Evolutionary conservation across 2,888 invertebrate species (phyloP).

Genomic region (Scaptomyza tumidula): DNA sequence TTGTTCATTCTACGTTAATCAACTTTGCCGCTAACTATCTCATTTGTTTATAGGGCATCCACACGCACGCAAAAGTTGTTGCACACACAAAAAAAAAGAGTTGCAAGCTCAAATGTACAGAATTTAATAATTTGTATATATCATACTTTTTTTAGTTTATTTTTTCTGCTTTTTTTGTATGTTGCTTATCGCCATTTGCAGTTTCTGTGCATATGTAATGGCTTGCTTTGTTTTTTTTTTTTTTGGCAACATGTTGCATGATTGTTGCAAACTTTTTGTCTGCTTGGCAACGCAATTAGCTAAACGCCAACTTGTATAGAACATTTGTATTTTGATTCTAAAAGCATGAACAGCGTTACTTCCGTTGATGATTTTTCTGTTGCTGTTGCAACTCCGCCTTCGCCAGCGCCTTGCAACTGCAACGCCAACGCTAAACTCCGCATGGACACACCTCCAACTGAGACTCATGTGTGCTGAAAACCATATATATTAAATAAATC

Average conservation of each 20-base stretch:
- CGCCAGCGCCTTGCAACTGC: neutral
- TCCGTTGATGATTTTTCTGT: constrained; percentile 23
- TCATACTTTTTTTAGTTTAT: constrained; percentile 6
- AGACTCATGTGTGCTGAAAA: constrained; percentile 33
- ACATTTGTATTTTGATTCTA: constrained; percentile 11
- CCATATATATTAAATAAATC: constrained; percentile 60
- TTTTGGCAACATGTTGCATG: constrained; percentile 64
- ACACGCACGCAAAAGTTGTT: constrained; percentile 32
- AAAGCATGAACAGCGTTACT: constrained; percentile 18
- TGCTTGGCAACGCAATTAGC: constrained; percentile 56
- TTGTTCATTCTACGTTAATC: neutral
- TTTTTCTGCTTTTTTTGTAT: neutral
- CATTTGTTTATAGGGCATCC: constrained; percentile 14
- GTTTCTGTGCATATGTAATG: constrained; percentile 45
- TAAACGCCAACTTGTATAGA: constrained; percentile 28
- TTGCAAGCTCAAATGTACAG: constrained; percentile 33
- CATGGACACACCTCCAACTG: constrained; percentile 33
- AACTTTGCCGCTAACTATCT: neutral
- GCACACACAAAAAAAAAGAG: constrained; percentile 22
- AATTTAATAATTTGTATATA: constrained; percentile 53
- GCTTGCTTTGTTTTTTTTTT: constrained; percentile 1
- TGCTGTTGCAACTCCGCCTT: neutral
- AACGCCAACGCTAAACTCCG: constrained; percentile 1
- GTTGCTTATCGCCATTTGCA: constrained; percentile 7
- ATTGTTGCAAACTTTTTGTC: constrained; percentile 21